Evolutionary conservation across 2,888 invertebrate species (phyloP), one percentile per base, ranked within the genome.

Genomic region (Brenthis hecate): DNA sequence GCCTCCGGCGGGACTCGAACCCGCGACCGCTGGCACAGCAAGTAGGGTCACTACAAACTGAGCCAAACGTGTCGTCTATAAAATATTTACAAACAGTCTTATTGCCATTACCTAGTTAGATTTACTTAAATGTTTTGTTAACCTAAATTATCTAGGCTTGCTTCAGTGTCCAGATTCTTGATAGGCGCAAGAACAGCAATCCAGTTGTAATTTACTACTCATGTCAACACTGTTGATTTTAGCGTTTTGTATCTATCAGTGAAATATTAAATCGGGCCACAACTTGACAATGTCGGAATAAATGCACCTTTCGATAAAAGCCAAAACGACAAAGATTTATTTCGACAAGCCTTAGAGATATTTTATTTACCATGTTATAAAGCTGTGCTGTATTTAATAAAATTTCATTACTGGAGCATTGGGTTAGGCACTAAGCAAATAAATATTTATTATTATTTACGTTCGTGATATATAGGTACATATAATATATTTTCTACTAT

Each of bases 121-220:
- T 58, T 36, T 32, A 43, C 67, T 55, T 67, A 67, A 70, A 64
- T 56, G 63, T 67, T 53, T 62, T 58, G 48, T 63, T 70, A 70
- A 60, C 60, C 64, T 67, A 28, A 70, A 64, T 67, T 63, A 70
- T 67, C 58, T 60, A 63, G 19, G 32, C 36, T 58, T 47, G 62
- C 62, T 51, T 56, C 65, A 13, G 58, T 60, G 69, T 68, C 61
- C 68, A 66, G 72, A 68, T 72, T 71, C 64, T 56, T 68, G 73
- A 73, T 72, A 73, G 53, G 69, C 60, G 63, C 63, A 64, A 61
- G 62, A 64, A 70, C 70, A 70, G 66, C 68, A 73, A 72, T 72
- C 65, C 70, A 64, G 70, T 70, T 60, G 66, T 72, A 69, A 66
- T 71, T 68, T 68, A 72, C 68, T 66, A 56, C 51, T 65, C 53